Evolutionary conservation across 1,140 invertebrate genomes (phyloP), one percentile per base, ranked within the genome.

Genomic region (Sitophilus oryzae): DNA sequence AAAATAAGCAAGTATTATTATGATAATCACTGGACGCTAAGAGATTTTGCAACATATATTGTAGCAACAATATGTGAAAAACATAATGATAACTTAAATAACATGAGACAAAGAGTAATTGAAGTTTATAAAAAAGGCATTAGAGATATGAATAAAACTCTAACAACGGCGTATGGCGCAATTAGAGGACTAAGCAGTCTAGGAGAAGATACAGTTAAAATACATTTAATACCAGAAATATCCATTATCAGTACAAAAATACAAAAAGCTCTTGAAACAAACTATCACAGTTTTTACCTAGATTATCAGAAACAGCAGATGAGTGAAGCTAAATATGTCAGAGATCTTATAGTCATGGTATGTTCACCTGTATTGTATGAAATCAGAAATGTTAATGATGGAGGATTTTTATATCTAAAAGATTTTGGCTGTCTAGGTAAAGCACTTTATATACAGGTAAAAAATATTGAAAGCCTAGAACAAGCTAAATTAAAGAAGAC

Each of bases 21-120:
- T 18, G 61, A 65, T 40, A 65, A 65, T 38, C 63, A 65, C 25
- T 65, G 63, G 63, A 63, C 61, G 9, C 50, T 65, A 40, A 43
- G 63, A 34, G 63, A 65, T 35, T 65, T 63, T 53, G 59, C 60
- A 6, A 52, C 59, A 16, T 57, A 48, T 43, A 45, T 65, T 14
- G 45, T 60, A 4, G 52, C 55, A 3, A 46, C 59, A 1, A 58
- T 65, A 35, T 61, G 61, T 34, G 30, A 61, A 18, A 54, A n/a
- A 20, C 58, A 61, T 37, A 50, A 45, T 5, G 58, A 61, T 40
- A 36, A 57, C 23, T 38, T 59, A 11, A 65, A 65, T 22, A 61
- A 63, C 22, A 63, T 65, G 11, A 61, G 54, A 19, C 15, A 52
- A 8, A 50, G 61, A 15, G 45, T 63, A 10, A 46, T 65, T 11